Evolutionary conservation across 2,797 vertebrate species (phyloP), one percentile per base, ranked within the genome.

Genomic region (Balearica regulorum): DNA sequence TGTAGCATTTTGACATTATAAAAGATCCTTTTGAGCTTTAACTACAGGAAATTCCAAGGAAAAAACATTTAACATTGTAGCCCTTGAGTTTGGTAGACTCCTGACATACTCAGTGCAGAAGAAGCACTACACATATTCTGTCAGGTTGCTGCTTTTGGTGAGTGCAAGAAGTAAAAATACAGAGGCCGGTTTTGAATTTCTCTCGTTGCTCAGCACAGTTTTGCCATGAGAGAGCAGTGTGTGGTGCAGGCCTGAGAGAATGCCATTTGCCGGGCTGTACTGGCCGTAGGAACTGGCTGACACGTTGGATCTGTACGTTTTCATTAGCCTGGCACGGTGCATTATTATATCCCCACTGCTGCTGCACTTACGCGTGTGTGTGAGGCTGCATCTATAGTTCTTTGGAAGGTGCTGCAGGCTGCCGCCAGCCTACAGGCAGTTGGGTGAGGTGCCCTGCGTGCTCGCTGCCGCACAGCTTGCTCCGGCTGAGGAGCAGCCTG

Each of bases 311-410:
- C 16, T 4, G n/a, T 31, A 7, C 0, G 0, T 81, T 81, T 66
- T 44, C 37, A 15, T 78, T 57, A 65, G 46, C n/a, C 20, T 61
- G 55, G n/a, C n/a, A 6, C 0, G 3, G 22, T 35, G 8, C 41
- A 11, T 48, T 43, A 1, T 22, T 43, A 12, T 6, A 26, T 75
- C 51, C n/a, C 73, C 37, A 10, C 37, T 82, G 41, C n/a, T 69
- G 0, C 46, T 39, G 37, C 61, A 16, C 44, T 61, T 15, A 3
- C 2, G 1, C 1, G 6, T 31, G 54, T 0, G 0, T 28, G 35
- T 31, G 37, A 84, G 31, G 55, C 60, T 77, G 7, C 54, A 33
- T 10, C 39, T n/a, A 0, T 4, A 16, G 10, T 12, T 53, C 73
- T 53, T 48, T n/a, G 64, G 43, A 15, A 57, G 29, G 25, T 19